Evolutionary conservation across 2,797 vertebrate genomes (phyloP), one percentile per base, ranked within the genome.

Genomic region (Syndactyla subalaris): DNA sequence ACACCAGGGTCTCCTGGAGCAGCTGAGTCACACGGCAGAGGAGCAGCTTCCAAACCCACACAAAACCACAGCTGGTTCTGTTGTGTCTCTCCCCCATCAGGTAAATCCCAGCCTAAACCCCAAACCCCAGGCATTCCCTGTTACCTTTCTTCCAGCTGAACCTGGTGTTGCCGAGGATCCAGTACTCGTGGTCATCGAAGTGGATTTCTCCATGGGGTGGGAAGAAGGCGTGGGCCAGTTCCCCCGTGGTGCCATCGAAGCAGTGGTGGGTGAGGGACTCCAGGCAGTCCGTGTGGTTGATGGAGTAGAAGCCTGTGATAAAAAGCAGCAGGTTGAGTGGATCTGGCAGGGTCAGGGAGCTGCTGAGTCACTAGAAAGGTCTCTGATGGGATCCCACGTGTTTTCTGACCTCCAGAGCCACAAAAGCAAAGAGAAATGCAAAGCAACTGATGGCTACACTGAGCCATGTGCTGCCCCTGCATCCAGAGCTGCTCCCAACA

Each of bases 61-160:
- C 23, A 13, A 46, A 39, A 34, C 10, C 57, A 54, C n/a, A 7
- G 3, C n/a, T 6, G 0, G 17, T 59, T 9, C 54, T 54, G 10
- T 7, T 9, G 16, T 6, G n/a, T 6, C 54, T 18, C 34, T 9
- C 70, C 77, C 34, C 11, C 1, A 12, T 2, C 6, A 18, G 36
- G 11, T 32, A 66, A 73, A 57, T 0, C 49, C 46, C 78, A 54
- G 34, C 10, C 15, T 46, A 3, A 38, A 57, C 5, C 7, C 9
- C 0, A 9, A 43, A 23, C 2, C 55, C 67, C 9, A 14, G 30
- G 46, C 30, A 6, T 1, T 6, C 23, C 4, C 11, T 0, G 24
- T 36, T 96, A 98, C 99, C 99, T 99, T 99, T 99, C 93, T 98
- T 99, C 99, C 99, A 99, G 97, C 99, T 99, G 97, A 99, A 99